Base-by-base conservation (phyloP, 2,113 vertebrate genomes). In the Cariama cristata region DNA sequence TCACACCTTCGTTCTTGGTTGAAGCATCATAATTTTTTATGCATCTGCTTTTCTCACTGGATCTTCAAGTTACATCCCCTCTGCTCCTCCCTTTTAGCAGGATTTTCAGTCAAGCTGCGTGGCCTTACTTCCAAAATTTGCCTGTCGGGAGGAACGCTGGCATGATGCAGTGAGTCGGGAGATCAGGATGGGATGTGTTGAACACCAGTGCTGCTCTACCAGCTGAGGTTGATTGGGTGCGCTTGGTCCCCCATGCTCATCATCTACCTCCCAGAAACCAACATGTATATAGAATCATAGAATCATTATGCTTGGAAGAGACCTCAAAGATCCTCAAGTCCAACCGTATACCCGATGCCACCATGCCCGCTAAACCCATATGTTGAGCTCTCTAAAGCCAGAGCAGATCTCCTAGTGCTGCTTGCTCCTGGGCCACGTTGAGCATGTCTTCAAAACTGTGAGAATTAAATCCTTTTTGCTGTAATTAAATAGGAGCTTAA, bases 131-230 rank as follows among this genome's bases (percentile, higher is more conserved):
- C 52, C 52, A 38, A 23, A 59, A 32, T 32, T 6, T 58, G 28
- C 47, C 13, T 8, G 10, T 60, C 1, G 1, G 33, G 55, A 83
- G 47, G 38, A 60, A 17, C 3, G 0, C 32, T 32, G 47, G 27
- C 22, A 2, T 67, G 27, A 24, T 14, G 21, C 6, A 5, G 12
- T 4, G 47, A 14, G 47, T 14, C 47, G 21, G 26, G 58, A 72
- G 58, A 23, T 20, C 15, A 38, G 85, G 55, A 38, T 1, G 6
- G 44, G 24, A 26, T 6, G 20, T 14, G 30, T 8, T 69, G n/a
- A 35, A 21, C 42, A 7, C 11, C 13, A 12, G 49, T 40, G 40
- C 63, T 69, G 24, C n/a, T 60, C 50, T 33, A 14, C 19, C 44
- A 59, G 18, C 44, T 52, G 35, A 27, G 15, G n/a, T 7, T 18